Evolutionary conservation across 2,888 invertebrate species (phyloP).

Genomic region (Ischnura elegans): DNA sequence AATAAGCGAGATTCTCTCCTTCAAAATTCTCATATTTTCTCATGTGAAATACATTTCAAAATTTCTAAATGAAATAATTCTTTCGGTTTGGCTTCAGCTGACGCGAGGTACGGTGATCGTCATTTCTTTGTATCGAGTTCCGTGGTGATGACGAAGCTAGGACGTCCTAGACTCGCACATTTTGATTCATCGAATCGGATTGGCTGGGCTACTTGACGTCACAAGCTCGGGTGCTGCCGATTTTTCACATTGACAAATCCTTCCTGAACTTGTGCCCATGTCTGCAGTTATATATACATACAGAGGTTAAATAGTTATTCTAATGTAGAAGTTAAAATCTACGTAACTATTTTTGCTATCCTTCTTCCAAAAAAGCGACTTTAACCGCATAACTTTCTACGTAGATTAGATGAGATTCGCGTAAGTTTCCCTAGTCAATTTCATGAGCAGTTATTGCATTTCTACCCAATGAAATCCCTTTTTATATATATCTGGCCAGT

Average conservation of each 20-base stretch:
- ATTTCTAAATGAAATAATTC: too few relatives aligned
- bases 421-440: constrained; percentile 41
- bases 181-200: neutral
- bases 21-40: too few relatives aligned
- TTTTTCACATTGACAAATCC: neutral
- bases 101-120: too few relatives aligned
- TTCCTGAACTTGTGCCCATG: neutral
- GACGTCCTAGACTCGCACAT: neutral
- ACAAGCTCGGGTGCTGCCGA: neutral
- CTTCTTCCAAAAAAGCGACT: constrained; percentile 62
- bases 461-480: constrained; percentile 43
- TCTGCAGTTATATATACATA: neutral
- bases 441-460: constrained; percentile 52
- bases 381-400: constrained; percentile 52
- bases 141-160: neutral
- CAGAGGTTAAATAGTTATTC: constrained; percentile 22
- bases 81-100: too few relatives aligned
- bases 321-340: constrained; percentile 54
- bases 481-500: constrained; percentile 50
- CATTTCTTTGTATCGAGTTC: too few relatives aligned
- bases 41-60: too few relatives aligned
- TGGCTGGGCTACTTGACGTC: neutral
- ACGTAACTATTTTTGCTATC: constrained; percentile 65
- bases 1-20: too few relatives aligned
- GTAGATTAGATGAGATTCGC: constrained; percentile 20